Percentiles rank a stretch among this genome's conserved stretches.
Conservation (phyloP, 2,797 vertebrate genomes). For the Percopsis omiscomaycus region DNA sequence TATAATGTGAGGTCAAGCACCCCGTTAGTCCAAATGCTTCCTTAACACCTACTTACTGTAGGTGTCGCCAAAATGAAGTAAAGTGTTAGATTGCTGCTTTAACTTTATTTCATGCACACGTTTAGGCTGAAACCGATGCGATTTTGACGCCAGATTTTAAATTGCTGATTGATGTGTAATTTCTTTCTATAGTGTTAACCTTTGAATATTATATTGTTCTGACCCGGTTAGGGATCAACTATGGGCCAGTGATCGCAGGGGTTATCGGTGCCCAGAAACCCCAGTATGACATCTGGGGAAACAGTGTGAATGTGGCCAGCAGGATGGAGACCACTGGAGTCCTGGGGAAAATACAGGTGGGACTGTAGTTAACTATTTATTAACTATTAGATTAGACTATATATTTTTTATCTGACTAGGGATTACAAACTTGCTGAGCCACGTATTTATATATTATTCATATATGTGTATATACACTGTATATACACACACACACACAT, state of each 20-base stretch:
- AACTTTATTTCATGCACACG: no score
- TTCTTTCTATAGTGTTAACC: background rate
- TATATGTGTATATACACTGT: no score
- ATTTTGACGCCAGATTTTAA: no score
- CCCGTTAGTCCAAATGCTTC: background rate
- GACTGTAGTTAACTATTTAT: background rate
- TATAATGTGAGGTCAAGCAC: no score
- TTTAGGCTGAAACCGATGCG: background rate
- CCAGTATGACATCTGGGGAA: constrained; percentile 98
- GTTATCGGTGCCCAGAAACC: constrained; percentile 98
- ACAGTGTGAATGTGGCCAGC: constrained; percentile 96
- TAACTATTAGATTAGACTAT: background rate
- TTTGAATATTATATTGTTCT: constrained; percentile 11
- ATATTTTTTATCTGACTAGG: background rate
- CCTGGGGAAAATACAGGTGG: constrained; percentile 95
- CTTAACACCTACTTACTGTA: no score
- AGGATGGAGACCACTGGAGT: constrained; percentile 97
- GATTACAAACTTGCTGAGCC: no score
- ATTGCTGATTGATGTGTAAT: background rate
- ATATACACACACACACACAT: no score
- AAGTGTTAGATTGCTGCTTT: background rate
- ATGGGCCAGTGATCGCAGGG: constrained; percentile 94
- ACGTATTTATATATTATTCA: no score
- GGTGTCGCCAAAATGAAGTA: no score
- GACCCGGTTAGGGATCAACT: constrained; percentile 86